Evolutionary conservation across 2,113 vertebrate genomes (phyloP), one percentile per base, ranked within the genome.

Genomic region (Lanius ludovicianus): DNA sequence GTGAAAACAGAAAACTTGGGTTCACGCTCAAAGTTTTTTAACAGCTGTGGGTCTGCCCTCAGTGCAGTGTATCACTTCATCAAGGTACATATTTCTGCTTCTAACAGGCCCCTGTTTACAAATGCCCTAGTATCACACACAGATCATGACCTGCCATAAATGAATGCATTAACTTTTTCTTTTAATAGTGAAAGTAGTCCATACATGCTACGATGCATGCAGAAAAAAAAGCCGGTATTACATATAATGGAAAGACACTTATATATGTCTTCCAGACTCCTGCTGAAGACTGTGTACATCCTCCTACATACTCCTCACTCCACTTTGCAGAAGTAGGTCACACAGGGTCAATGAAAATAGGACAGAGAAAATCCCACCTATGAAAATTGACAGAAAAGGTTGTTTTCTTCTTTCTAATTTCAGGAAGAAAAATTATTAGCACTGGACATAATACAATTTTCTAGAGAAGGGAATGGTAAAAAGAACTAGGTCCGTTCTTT

Each of bases 281-380:
- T 70, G 42, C 2, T 85, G 74, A 88, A 90, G 35, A 69, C 20
- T 50, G 19, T 28, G 22, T 19, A 57, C 25, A 47, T 60, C 65
- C 56, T 75, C 28, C 70, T 30, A 75, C 10, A 47, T 63, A 27
- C 23, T 82, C 28, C 57, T 90, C 23, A 39, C 18, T 91, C 30
- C 67, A 56, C 63, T 84, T 64, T 41, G 44, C 49, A 93, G 60
- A 96, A 91, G 16, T 80, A 95, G 79, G 82, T 88, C 92, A 71
- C 77, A 96, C 68, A 90, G 94, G 68, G 90, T 84, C 83, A 96
- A 33, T 17, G 59, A 81, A 90, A 95, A 92, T 47, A 91, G 80
- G 90, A 83, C 71, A 91, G 0, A 9, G 82, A 94, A 97, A 95
- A 94, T 74, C 92, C 76, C 65, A 84, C 28, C 68, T 64, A 67